Percentiles rank a stretch among this genome's conserved stretches.
Evolutionary conservation across 2,113 vertebrate species (phyloP).

Genomic region (Paramisgurnus dabryanus): DNA sequence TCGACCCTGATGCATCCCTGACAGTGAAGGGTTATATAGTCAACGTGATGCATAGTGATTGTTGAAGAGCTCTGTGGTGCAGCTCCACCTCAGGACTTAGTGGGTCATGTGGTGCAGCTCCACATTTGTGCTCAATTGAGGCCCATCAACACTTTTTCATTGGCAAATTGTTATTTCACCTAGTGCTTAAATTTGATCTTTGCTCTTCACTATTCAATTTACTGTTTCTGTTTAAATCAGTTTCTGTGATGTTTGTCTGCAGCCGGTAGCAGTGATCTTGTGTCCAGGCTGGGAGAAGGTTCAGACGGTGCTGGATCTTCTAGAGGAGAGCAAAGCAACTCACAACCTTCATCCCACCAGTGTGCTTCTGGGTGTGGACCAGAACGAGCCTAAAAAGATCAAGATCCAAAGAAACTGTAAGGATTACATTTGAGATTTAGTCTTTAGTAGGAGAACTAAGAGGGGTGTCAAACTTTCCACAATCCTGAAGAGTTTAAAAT

Average conservation of each 20-base stretch:
- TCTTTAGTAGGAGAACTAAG: background rate
- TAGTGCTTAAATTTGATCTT: too few species aligned
- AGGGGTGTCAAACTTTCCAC: too few species aligned
- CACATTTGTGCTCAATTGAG: background rate
- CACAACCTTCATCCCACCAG: conserved; percentile 70
- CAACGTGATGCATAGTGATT: too few species aligned
- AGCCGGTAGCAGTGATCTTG: conserved; percentile 87
- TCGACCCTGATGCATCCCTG: too few species aligned
- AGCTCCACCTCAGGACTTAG: background rate
- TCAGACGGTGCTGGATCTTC: conserved; percentile 76
- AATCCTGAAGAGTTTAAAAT: too few species aligned
- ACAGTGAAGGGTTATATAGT: too few species aligned
- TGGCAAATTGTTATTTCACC: too few species aligned
- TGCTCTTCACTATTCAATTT: too few species aligned
- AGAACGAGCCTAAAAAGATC: conserved; percentile 75
- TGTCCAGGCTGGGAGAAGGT: conserved; percentile 89
- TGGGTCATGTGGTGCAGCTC: background rate
- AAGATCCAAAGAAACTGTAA: conserved; percentile 83
- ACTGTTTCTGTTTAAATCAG: too few species aligned
- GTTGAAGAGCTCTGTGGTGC: background rate
- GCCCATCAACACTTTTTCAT: too few species aligned
- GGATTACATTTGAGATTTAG: conserved; percentile 44
- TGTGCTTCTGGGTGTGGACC: conserved; percentile 77
- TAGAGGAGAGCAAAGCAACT: conserved; percentile 68
- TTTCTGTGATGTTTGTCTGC: conserved; percentile 39